A percentile compares a stretch with the other conserved stretches of the same genome.
Conservation (phyloP, 2,113 vertebrate species). For the Myiozetetes cayanensis region DNA sequence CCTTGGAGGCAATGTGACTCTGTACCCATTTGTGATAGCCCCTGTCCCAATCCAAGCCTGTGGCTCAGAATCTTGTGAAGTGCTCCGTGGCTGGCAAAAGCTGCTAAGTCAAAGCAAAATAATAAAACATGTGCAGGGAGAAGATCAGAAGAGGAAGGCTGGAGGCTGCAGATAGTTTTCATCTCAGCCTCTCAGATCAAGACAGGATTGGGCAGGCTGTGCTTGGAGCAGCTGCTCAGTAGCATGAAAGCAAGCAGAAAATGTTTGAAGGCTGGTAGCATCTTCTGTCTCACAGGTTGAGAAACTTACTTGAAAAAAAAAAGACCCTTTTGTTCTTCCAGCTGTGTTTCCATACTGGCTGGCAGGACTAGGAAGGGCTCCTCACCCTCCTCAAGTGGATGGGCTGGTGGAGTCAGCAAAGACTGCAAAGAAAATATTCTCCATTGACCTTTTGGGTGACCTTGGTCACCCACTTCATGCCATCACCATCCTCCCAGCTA, state of each 20-base stretch:
- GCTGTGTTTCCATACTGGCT: fast-evolving
- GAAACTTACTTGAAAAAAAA: fast-evolving
- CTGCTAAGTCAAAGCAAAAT: neutral
- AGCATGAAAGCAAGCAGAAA: neutral
- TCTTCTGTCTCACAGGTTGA: neutral
- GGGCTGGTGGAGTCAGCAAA: neutral
- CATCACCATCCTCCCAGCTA: neutral
- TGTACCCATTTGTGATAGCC: neutral
- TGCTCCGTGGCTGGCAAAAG: neutral
- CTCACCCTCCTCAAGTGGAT: neutral
- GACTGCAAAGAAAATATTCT: neutral
- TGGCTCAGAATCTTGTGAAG: neutral
- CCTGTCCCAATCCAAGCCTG: neutral
- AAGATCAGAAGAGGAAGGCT: neutral
- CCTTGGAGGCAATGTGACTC: neutral
- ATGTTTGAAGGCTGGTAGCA: neutral
- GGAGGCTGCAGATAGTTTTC: neutral
- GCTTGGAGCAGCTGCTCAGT: neutral
- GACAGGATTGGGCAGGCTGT: neutral
- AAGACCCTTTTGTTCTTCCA: neutral
- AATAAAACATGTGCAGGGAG: neutral
- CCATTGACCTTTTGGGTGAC: neutral
- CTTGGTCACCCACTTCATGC: neutral
- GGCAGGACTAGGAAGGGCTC: neutral
- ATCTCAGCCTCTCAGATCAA: neutral